Percentiles rank a stretch among this genome's conserved stretches.
These are phyloP conservation scores for Pseudomyrmex sp. DNA, from an alignment of 1,140 invertebrate genomes.

Conservation along the genomic window DNA sequence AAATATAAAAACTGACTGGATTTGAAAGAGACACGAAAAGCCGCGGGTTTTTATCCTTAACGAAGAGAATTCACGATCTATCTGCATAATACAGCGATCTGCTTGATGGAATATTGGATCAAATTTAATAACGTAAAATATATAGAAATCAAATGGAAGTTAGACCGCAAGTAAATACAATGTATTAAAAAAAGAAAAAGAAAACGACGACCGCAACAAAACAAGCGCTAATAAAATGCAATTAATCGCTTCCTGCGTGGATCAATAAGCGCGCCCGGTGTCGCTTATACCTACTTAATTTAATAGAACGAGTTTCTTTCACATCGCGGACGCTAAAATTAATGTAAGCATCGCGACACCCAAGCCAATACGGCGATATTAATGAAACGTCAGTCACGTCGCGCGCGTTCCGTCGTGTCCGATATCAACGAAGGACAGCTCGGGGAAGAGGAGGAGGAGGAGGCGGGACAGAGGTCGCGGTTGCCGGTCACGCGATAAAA, in stretches of 20 bases:
- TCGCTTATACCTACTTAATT: conserved; percentile 47
- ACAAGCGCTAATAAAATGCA: conserved; percentile 4
- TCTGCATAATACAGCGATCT: no score
- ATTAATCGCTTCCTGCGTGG: conserved; percentile 19
- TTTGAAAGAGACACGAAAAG: not conserved
- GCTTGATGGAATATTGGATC: no score
- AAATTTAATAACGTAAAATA: no score
- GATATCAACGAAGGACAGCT: conserved; percentile 61
- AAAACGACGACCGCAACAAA: not conserved
- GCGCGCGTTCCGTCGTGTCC: conserved; percentile 60
- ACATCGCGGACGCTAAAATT: conserved; percentile 36
- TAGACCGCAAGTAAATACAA: not conserved
- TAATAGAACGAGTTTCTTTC: conserved; percentile 49
- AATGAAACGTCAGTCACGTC: conserved; percentile 73
- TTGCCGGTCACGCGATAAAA: conserved; percentile 74
- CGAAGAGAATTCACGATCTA: no score
- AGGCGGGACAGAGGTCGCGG: conserved; percentile 62
- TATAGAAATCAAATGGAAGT: no score
- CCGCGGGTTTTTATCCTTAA: no score
- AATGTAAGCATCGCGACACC: conserved; percentile 57
- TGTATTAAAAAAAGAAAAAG: not conserved
- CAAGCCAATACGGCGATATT: conserved; percentile 61
- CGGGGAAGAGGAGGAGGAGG: not conserved
- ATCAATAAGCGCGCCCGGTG: conserved; percentile 18
- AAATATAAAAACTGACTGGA: not conserved